Base-by-base conservation (phyloP, 2,113 vertebrate genomes). In the Mustela lutreola region DNA sequence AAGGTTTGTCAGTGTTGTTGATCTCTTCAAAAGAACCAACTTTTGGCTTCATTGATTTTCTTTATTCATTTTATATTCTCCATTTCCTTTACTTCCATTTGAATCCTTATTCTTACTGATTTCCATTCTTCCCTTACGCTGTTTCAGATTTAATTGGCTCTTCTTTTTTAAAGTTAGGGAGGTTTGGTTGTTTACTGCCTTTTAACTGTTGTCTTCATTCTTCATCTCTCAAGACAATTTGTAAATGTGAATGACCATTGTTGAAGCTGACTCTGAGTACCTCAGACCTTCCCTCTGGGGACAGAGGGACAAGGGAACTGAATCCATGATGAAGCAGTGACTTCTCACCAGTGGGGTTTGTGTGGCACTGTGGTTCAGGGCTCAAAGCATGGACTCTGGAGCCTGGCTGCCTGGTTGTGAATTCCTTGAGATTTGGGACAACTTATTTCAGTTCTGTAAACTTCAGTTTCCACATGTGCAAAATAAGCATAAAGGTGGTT, bases 11-110 rank as follows among this genome's bases (percentile, higher is more conserved):
- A 9, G 11, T 31, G 36, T 36, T 31, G 6, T 76, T 26, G 12
- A 42, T 81, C 26, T 80, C 89, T 71, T 88, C 22, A 50, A 86
- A 89, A 65, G 24, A 88, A 87, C 12, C 0, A 45, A 62, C 71
- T 93, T 92, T 89, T 63, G 31, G 36, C 53, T 92, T 96, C 45
- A 5, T 58, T 53, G 26, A 71, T 89, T 92, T 95, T 93, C 18
- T 80, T 53, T 91, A 36, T 62, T 80, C 11, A 78, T 94, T 92
- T 56, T 62, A 7, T 89, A 4, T 33, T 60, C 67, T n/a, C 26
- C 0, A 7, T 75, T 85, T 95, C 11, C 60, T 80, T 91, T 92
- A 89, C 84, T 97, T 82, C 42, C 3, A 19, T 82, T 78, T 28
- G 36, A n/a, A 28, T 85, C n/a, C 8, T 79, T 62, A 26, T 79